phyloP scores from a whole-genome alignment of 2,888 invertebrate species.

The Psylliodes chrysocephalus region DNA sequence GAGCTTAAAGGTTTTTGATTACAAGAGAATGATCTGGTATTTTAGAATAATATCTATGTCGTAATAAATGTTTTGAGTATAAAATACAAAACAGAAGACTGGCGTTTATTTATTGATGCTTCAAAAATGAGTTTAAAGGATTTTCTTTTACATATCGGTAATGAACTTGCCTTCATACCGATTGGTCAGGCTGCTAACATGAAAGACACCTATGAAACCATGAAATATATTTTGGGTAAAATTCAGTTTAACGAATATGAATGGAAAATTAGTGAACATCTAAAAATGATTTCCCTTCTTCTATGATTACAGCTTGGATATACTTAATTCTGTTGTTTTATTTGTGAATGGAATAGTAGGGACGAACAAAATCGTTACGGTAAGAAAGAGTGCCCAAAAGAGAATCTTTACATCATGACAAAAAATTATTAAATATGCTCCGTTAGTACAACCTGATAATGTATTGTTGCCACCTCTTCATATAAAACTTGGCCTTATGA shows the following conservation, averaged over 20 bases:
- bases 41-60: too few species aligned
- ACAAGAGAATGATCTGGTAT: too few species aligned
- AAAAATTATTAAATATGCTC: neutral
- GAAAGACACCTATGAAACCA: neutral
- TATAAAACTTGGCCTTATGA: too few species aligned
- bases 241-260: neutral
- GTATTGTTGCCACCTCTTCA: neutral
- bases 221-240: neutral
- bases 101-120: neutral
- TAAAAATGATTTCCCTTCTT: neutral
- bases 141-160: neutral
- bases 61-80: too few species aligned
- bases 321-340: neutral
- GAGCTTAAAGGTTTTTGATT: too few species aligned
- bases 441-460: neutral
- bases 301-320: neutral
- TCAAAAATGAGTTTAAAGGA: neutral
- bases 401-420: neutral
- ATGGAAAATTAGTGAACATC: too few species aligned
- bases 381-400: neutral
- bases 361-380: neutral
- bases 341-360: neutral
- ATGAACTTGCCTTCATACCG: neutral
- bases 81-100: neutral
- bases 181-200: neutral